phyloP scores from a whole-genome alignment of 2,113 vertebrate species.

The Corydoras maculifer region DNA sequence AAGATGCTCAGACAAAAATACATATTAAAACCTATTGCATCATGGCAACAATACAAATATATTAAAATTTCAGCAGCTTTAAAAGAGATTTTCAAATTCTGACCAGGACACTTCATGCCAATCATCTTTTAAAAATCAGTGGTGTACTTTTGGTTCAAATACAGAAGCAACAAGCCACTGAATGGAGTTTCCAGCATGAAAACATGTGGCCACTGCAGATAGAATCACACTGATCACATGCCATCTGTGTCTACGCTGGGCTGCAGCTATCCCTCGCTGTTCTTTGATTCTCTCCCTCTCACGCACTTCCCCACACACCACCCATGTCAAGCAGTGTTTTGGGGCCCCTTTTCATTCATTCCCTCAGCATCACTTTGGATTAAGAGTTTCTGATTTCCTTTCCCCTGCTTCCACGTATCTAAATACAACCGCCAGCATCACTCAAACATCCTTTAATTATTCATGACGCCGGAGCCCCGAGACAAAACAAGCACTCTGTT shows the following conservation, averaged over 20 bases:
- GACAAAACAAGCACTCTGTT: slow-evolving; percentile 31
- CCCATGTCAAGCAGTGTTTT: background rate
- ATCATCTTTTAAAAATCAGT: too few relatives aligned
- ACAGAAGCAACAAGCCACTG: too few relatives aligned
- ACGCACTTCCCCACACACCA: slow-evolving; percentile 5
- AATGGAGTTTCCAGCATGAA: slow-evolving; percentile 28
- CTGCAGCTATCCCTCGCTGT: slow-evolving; percentile 18
- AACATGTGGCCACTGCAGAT: slow-evolving; percentile 33
- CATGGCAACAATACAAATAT: too few relatives aligned
- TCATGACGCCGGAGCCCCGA: slow-evolving; percentile 13
- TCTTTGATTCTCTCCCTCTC: slow-evolving; percentile 24
- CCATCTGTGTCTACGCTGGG: slow-evolving; percentile 25
- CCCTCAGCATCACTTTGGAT: background rate
- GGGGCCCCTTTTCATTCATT: background rate
- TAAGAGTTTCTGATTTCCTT: background rate
- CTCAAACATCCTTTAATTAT: slow-evolving; percentile 19
- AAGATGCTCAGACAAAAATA: too few relatives aligned
- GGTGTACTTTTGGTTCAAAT: too few relatives aligned
- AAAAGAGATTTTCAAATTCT: too few relatives aligned
- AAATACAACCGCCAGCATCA: slow-evolving; percentile 9
- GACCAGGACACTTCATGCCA: too few relatives aligned
- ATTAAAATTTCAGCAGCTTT: too few relatives aligned
- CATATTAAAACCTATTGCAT: too few relatives aligned
- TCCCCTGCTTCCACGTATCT: background rate
- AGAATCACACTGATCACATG: slow-evolving; percentile 35